Percentiles rank a stretch among this genome's conserved stretches.
Conservation (phyloP, 2,888 invertebrate species). For the Agrochola lychnidis region DNA sequence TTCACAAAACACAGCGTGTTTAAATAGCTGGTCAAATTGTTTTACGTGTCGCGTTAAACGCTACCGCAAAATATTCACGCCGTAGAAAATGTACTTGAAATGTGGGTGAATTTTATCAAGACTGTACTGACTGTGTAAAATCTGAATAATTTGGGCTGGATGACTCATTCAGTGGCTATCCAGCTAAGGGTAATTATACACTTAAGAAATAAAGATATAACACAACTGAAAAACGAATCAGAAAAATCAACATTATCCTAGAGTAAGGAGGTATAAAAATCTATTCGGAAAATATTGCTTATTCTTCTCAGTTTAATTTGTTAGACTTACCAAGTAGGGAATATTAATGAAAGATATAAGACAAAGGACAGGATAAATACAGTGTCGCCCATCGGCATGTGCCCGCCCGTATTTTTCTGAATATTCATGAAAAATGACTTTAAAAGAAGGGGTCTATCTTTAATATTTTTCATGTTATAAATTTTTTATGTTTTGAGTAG, state of each 20-base stretch:
- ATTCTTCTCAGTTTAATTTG: constrained; percentile 52
- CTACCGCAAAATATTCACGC: constrained; percentile 6
- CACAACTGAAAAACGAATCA: neutral
- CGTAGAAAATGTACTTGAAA: constrained; percentile 1
- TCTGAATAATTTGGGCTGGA: neutral
- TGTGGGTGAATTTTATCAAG: neutral
- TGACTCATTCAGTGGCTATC: neutral
- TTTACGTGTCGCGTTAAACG: constrained; percentile 4
- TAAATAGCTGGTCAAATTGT: constrained; percentile 5
- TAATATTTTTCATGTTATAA: no score
- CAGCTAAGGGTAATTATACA: neutral
- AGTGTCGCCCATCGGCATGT: no score
- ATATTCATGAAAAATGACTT: no score
- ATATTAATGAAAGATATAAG: constrained; percentile 64
- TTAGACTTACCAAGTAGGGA: constrained; percentile 63
- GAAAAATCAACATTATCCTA: constrained; percentile 40
- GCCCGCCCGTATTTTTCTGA: no score
- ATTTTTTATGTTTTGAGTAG: no score
- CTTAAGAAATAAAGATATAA: neutral
- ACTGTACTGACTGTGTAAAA: neutral
- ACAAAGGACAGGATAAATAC: constrained; percentile 52
- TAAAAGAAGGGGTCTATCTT: no score
- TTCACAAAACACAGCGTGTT: constrained; percentile 1
- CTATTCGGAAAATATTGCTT: constrained; percentile 78
- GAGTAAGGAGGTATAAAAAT: constrained; percentile 67